Base-by-base conservation (phyloP, 2,797 vertebrate genomes). In the Synaphobranchus kaupii region DNA sequence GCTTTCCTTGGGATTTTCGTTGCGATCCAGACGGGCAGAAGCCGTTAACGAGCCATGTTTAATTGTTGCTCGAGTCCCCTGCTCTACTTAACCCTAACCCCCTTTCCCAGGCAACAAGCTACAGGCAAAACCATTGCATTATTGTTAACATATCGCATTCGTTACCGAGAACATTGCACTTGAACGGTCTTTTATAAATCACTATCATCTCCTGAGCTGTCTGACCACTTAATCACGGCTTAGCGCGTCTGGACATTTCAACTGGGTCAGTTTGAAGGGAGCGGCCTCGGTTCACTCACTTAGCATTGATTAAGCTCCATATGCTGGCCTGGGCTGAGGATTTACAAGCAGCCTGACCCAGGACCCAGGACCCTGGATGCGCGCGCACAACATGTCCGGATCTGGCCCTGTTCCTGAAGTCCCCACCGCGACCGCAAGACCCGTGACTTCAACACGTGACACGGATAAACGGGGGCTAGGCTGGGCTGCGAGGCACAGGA, bases 21-120 rank as follows among this genome's bases (percentile, higher is more conserved):
- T 86, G 78, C 88, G 81, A 89, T 81, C 86, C 90, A 92, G 91
- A 92, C 90, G 89, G 89, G 85, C 85, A 90, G 91, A 89, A 92
- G 90, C 90, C 89, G 44, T 78, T 85, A 85, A 88, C 34, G 63
- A 92, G 88, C 85, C 88, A 87, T 86, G 88, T 89, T 91, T 91
- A 89, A 91, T 89, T 91, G 90, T 89, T 90, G 86, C 73, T 88
- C 89, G 88, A 88, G 85, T 87, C 84, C 85, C 86, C 80, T 89
- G 86, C 87, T 85, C 87, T 83, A 86, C 90, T 90, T 83, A 88
- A 85, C 87, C 60, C 63, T 83, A 86, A 82, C 87, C 89, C 34
- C 84, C 47, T 66, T 31, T n/a, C 56, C 50, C 39, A 17, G 50
- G 31, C 81, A 7, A 17, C 28, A 12, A 9, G 22, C 20, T 48